phyloP scores from a whole-genome alignment of 2,797 vertebrate species.

The Falco rusticolus region DNA sequence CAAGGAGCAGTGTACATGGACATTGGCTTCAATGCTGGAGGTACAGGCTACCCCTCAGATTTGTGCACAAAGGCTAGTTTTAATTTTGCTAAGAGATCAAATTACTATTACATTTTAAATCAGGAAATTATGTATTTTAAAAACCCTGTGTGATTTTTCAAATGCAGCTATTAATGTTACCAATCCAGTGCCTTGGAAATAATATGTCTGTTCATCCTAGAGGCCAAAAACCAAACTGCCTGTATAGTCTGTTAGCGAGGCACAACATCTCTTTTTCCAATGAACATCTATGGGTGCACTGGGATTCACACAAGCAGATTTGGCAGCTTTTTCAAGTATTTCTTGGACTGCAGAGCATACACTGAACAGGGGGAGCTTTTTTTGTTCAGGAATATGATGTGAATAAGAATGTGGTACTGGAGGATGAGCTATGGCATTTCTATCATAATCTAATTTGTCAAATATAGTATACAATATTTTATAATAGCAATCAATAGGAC shows the following conservation, averaged over 20 bases:
- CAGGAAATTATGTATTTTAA: background rate
- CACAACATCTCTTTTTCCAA: slow-evolving; percentile 50
- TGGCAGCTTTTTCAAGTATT: slow-evolving; percentile 60
- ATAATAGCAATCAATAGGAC: slow-evolving; percentile 5
- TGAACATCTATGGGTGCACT: background rate
- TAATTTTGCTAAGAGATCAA: background rate
- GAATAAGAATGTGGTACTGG: slow-evolving; percentile 22
- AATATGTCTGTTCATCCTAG: slow-evolving; percentile 1
- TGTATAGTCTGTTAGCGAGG: slow-evolving; percentile 19
- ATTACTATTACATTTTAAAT: background rate
- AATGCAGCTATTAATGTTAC: background rate
- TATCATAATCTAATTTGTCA: slow-evolving; percentile 17
- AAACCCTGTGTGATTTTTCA: background rate
- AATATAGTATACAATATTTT: slow-evolving; percentile 5
- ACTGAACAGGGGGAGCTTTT: slow-evolving; percentile 14
- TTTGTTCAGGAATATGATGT: slow-evolving; percentile 30
- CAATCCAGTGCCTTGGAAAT: background rate
- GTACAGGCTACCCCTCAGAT: background rate
- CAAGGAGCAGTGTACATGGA: fast-evolving
- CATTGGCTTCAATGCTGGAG: background rate
- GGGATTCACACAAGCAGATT: slow-evolving; percentile 44
- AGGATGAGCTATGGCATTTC: background rate
- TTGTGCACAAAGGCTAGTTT: background rate
- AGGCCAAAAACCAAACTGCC: slow-evolving; percentile 46
- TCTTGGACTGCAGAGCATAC: slow-evolving; percentile 52